Base-by-base conservation (phyloP, 53 echinoderm and acorn worm species). In the Echinarachnius parma region DNA sequence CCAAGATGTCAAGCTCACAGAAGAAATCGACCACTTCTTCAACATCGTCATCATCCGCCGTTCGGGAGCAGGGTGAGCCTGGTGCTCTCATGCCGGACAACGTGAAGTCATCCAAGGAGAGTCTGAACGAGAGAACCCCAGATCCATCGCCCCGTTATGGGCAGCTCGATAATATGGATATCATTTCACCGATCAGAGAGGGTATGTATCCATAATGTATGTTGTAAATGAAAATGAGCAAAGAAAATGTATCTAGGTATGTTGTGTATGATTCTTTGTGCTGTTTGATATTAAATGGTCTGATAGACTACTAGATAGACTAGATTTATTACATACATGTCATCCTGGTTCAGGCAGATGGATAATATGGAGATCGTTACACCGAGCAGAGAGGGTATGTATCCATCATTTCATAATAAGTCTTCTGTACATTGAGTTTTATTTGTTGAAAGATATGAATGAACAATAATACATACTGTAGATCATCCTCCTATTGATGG, bases 111-210 rank as follows among this genome's bases (percentile, higher is more conserved):
- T 72, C 74, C 2, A 72, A 72, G 57, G 74, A 72, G 57, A 72
- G 74, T 44, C 44, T 72, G 9, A 72, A 72, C 4, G 74, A 72
- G 29, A 72, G 21, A 44, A 45, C 46, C 8, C 4, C 10, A 50
- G 74, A 72, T n/a, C 36, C 74, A 4, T 72, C 57, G 4, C 74
- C 74, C 1, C 46, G 68, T 1, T 39, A 54, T 21, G 83, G 89
- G 29, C 76, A 79, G 37, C 63, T 82, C 18, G 89, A 89, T 20
- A 93, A 80, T 21, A 62, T 78, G 50, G 89, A 82, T 39, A 77
- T 89, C 27, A 80, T 93, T 15, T 93, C 93, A 46, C 93, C 93
- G 31, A 48, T 93, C 14, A 81, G 89, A 80, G 93, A 93, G 31
- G 89, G 93, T 93, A 70, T 21, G 62, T 9, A 46, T 60, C 10